Evolutionary conservation across 64 coral and sea anemone genomes (phyloP).

Genomic region (Montipora efflorescens): DNA sequence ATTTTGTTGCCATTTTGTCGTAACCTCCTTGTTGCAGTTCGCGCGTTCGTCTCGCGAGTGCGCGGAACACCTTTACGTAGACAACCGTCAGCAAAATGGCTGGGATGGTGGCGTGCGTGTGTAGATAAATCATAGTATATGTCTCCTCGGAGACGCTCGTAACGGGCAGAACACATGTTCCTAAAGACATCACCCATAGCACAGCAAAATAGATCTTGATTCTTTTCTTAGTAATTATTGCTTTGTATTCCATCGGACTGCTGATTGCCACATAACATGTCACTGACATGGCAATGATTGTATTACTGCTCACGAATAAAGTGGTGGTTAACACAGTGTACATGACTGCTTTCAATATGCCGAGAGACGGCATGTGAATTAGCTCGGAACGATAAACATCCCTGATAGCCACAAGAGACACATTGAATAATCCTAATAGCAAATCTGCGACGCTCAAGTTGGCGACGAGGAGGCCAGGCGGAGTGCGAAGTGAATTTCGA

Average conservation of each 20-base stretch:
- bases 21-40: neutral
- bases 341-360: neutral
- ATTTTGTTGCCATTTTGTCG: neutral
- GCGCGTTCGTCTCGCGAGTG: conserved; percentile 33
- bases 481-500: neutral
- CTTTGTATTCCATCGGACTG: conserved; percentile 21
- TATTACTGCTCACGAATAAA: neutral
- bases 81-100: conserved; percentile 7
- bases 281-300: conserved; percentile 1
- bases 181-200: conserved; percentile 4
- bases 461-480: neutral
- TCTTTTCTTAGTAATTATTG: conserved; percentile 9
- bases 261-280: conserved; percentile 26
- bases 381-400: conserved; percentile 19
- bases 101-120: neutral
- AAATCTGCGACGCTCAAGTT: conserved; percentile 29
- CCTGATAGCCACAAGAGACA: conserved; percentile 6
- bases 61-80: conserved; percentile 20
- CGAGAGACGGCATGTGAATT: neutral
- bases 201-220: conserved; percentile 21
- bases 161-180: conserved; percentile 14
- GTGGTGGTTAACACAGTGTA: neutral
- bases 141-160: conserved; percentile 6
- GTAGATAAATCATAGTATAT: conserved; percentile 33
- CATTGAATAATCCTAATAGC: neutral